Evolutionary conservation across 2,888 invertebrate species (phyloP).

Genomic region (Lepidochitona cinerea): DNA sequence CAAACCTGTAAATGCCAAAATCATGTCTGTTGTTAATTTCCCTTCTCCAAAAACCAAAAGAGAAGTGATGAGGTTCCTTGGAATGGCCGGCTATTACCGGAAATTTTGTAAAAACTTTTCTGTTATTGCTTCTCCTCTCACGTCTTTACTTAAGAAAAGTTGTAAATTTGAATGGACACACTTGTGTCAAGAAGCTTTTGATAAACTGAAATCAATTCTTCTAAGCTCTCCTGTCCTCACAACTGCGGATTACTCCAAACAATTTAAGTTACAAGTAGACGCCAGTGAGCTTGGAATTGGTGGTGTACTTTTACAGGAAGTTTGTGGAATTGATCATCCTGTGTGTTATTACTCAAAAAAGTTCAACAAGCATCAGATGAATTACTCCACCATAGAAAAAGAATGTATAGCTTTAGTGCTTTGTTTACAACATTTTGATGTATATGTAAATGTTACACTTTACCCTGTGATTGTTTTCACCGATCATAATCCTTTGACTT

Average conservation of each 20-base stretch:
- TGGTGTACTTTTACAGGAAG: constrained; percentile 36
- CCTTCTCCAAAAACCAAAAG: constrained; percentile 22
- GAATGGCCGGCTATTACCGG: constrained; percentile 29
- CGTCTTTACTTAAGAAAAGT: constrained; percentile 15
- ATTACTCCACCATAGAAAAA: constrained; percentile 35
- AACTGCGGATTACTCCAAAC: constrained; percentile 15
- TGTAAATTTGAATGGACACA: constrained; percentile 45
- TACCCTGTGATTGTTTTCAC: constrained; percentile 27
- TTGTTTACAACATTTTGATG: constrained; percentile 33
- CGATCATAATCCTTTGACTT: constrained; percentile 37
- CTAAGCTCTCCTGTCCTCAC: constrained; percentile 20
- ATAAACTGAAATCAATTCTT: constrained; percentile 43
- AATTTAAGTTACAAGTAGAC: constrained; percentile 39
- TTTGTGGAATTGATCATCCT: constrained; percentile 29
- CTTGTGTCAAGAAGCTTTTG: constrained; percentile 49
- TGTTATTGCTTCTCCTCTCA: constrained; percentile 18
- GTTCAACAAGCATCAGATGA: constrained; percentile 20
- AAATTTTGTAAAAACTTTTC: constrained; percentile 32
- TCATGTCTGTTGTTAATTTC: constrained; percentile 21
- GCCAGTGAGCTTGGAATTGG: constrained; percentile 42
- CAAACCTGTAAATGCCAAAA: constrained; percentile 24
- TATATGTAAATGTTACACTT: constrained; percentile 22
- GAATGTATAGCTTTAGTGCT: constrained; percentile 36
- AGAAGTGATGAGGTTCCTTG: constrained; percentile 28
- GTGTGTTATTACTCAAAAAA: constrained; percentile 36